Evolutionary conservation across 2,113 vertebrate species (phyloP).

Genomic region (Malurus cyaneus): DNA sequence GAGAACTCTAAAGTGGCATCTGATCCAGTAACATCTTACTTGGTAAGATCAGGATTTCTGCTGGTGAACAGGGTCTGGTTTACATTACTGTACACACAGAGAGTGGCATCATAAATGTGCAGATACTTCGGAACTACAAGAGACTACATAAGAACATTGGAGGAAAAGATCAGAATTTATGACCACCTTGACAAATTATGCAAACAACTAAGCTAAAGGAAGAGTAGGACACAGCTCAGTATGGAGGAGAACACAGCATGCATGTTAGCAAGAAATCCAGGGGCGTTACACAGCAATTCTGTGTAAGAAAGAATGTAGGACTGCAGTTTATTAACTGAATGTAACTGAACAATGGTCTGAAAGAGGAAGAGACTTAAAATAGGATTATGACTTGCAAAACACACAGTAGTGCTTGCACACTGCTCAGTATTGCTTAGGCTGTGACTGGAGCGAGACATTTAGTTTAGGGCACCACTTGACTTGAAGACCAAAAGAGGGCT

Average conservation of each 20-base stretch:
- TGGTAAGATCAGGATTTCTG: neutral
- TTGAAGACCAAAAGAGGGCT: neutral
- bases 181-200: neutral
- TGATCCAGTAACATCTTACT: neutral
- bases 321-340: neutral
- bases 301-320: neutral
- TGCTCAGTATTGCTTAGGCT: neutral
- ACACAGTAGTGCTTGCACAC: neutral
- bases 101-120: neutral
- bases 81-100: neutral
- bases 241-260: neutral
- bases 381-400: neutral
- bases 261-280: neutral
- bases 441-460: neutral
- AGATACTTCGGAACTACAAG: neutral
- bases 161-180: neutral
- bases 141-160: neutral
- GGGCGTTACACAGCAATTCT: neutral
- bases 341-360: neutral
- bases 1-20: neutral
- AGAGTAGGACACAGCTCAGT: neutral
- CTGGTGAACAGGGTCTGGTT: neutral
- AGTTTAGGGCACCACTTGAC: neutral
- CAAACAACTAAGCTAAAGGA: neutral
- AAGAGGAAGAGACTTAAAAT: conserved; percentile 30